phyloP scores from a whole-genome alignment of 2,113 vertebrate species.

The Excalfactoria chinensis region DNA sequence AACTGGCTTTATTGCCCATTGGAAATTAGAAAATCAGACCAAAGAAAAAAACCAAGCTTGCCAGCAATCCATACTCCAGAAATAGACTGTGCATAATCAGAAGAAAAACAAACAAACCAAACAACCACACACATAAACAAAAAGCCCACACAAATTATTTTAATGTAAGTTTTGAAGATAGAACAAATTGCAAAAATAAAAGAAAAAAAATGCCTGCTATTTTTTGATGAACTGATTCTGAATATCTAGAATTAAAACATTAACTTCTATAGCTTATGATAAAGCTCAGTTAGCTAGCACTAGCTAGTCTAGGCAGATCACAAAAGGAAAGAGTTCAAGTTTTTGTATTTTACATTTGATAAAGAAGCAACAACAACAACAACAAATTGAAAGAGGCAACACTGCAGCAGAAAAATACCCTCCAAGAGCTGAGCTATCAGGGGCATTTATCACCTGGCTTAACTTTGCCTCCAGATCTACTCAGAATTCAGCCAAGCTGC shows the following conservation, averaged over 20 bases:
- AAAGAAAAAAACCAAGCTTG: neutral
- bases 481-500: neutral
- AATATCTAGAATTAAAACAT: neutral
- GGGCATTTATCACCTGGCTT: neutral
- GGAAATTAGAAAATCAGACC: neutral
- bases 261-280: neutral
- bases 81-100: neutral
- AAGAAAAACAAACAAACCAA: neutral
- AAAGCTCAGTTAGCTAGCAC: neutral
- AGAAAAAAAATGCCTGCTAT: rapidly evolving
- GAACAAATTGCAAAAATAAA: neutral
- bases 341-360: neutral
- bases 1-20: neutral
- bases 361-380: too few species aligned
- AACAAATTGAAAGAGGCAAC: neutral
- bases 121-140: neutral
- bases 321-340: neutral
- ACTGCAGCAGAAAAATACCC: neutral
- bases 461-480: neutral
- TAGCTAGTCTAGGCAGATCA: neutral
- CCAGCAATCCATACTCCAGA: neutral
- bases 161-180: neutral
- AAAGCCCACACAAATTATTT: neutral
- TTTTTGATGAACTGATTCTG: neutral
- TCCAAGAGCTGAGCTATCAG: neutral